A percentile compares a stretch with the other conserved stretches of the same genome.
phyloP scores from a whole-genome alignment of 2,888 invertebrate species.

The Catotricha subobsoleta region DNA sequence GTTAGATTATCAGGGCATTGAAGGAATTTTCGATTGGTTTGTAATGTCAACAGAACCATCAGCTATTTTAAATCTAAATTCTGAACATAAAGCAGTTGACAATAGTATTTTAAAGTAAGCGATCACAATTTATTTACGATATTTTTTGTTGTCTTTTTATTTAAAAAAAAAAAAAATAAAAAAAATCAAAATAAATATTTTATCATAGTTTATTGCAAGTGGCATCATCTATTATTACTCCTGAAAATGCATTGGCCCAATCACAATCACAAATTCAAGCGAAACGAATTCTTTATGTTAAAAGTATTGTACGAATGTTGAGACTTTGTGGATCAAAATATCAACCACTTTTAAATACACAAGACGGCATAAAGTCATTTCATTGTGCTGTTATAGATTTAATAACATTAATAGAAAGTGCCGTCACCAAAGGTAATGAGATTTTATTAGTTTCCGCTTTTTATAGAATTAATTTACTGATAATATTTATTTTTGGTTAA shows the following conservation, averaged over 20 bases:
- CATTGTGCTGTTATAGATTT: slow-evolving; percentile 19
- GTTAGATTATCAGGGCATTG: slow-evolving; percentile 40
- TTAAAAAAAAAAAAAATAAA: too few relatives aligned
- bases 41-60: slow-evolving; percentile 52
- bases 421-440: slow-evolving; percentile 3
- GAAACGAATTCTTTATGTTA: slow-evolving; percentile 25
- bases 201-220: slow-evolving; percentile 9
- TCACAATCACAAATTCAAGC: slow-evolving; percentile 18
- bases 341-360: slow-evolving; percentile 21
- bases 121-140: background rate
- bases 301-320: slow-evolving; percentile 22
- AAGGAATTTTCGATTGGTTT: slow-evolving; percentile 54
- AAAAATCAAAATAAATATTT: too few relatives aligned
- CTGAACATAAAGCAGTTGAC: slow-evolving; percentile 35
- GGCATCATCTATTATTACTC: slow-evolving; percentile 9
- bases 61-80: slow-evolving; percentile 38
- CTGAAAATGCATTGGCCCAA: slow-evolving; percentile 13
- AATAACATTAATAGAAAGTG: slow-evolving; percentile 10
- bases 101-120: slow-evolving; percentile 39
- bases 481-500: background rate
- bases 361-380: slow-evolving; percentile 21
- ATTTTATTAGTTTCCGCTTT: background rate
- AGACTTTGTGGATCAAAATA: slow-evolving; percentile 23
- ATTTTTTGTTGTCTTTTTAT: background rate
- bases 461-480: too few relatives aligned